Base-by-base conservation (phyloP, 2,113 vertebrate species). In the Fregata magnificens region DNA sequence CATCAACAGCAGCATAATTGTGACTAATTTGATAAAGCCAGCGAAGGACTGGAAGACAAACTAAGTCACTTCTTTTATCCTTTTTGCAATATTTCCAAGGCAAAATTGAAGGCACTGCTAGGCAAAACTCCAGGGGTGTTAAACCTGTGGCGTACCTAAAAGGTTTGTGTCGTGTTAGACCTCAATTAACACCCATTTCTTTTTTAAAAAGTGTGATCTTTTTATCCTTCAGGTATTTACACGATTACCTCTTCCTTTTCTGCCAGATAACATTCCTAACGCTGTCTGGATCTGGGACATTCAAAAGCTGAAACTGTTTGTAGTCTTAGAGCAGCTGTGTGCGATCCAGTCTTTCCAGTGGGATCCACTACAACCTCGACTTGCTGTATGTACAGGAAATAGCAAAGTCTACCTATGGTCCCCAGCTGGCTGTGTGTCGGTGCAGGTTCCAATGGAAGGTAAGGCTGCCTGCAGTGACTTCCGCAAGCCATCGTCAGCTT, bases 281-380 rank as follows among this genome's bases (percentile, higher is more conserved):
- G 97, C 97, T 1, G 92, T 99, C 32, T 99, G 99, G 99, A 97
- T 99, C 93, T 99, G 99, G 99, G 99, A 99, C 93, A 91, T 99
- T 44, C 98, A 98, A 74, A 99, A 97, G 97, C 98, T 99, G 98
- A 97, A 98, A 26, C 98, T 99, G 56, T 97, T 94, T 3, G 99
- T 98, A 12, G 99, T 99, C 49, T 78, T 99, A 9, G 99, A 99
- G 95, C 99, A 99, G 94, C 98, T 98, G 29, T 95, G 98, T 16
- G 86, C 98, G 0, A 97, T 99, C 82, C 99, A 99, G 14, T 95
- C 94, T 22, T 99, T 99, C 96, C 98, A 98, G 97, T 99, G 99
- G 99, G 99, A 99, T 83, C 99, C 99, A 0, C 72, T 82, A 8
- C 98, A 97, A 34, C 97, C 99, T 4, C 98, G 99, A 2, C 98